Evolutionary conservation across 1,140 invertebrate species (phyloP), one percentile per base, ranked within the genome.

Genomic region (Zaprionus camerounensis): DNA sequence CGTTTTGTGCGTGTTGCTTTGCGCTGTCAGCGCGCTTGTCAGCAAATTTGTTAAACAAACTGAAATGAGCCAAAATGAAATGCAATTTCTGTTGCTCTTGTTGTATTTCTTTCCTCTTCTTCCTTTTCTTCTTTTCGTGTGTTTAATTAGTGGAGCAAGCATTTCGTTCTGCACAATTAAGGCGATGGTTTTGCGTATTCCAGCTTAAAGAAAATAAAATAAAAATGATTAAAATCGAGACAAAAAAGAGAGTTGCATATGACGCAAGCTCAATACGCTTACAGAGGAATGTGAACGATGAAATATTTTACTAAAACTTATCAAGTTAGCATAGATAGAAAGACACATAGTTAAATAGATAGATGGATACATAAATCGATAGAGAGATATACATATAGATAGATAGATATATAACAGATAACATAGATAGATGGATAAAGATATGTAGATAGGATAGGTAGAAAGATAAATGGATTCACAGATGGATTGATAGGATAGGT

Each of bases 1-100:
- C 85, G 66, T 84, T 79, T 83, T 85, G 41, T 24, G 44, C 26
- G 28, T 24, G 44, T 20, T 28, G n/a, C 68, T 44, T 58, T 68
- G 76, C 70, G 62, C 82, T 86, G 82, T 86, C 82, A 86, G 84
- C 73, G 73, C 59, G 80, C 82, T 78, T 87, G 83, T 87, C 83
- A 87, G 81, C 84, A 82, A 83, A 87, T 87, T 87, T 87, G 83
- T 87, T 83, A 88, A 87, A 84, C 74, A 87, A 88, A 88, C 84
- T 78, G 81, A 83, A 88, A 87, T 87, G 84, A 87, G 88, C 82
- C 74, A 46, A 69, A 74, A 76, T 71, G 73, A 76, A 76, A 76
- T 61, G 69, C 74, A 76, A 64, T 71, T 71, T 75, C 70, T 58
- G 57, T 69, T 61, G 53, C 62, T 78, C 78, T 80, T 76, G 76